Conservation (phyloP, 2,797 vertebrate genomes). For the Echiichthys vipera region DNA sequence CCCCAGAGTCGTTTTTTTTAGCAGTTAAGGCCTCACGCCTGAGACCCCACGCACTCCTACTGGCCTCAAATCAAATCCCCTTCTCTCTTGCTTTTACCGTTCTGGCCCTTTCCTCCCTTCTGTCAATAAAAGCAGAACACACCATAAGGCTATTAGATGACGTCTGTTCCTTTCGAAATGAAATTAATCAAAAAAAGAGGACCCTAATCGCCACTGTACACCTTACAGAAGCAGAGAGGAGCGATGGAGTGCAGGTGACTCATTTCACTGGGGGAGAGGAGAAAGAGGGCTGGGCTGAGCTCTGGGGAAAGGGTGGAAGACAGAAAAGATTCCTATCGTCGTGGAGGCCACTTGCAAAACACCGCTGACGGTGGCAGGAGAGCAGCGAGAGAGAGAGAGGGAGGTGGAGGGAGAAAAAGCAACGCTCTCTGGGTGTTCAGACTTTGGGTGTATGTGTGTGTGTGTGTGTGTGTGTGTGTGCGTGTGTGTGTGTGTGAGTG, state of each 20-base stretch:
- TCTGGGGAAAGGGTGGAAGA: constrained; percentile 51
- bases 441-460: constrained; percentile 53
- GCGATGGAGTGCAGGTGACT: constrained; percentile 68
- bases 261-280: constrained; percentile 66
- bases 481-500: constrained; percentile 20
- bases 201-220: constrained; percentile 32
- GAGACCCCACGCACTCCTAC: constrained; percentile 53
- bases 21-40: constrained; percentile 60
- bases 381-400: constrained; percentile 50
- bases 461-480: constrained; percentile 32
- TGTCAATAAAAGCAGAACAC: constrained; percentile 61
- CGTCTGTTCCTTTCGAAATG: constrained; percentile 2
- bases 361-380: constrained; percentile 65
- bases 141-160: constrained; percentile 46
- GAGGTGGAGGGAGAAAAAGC: constrained; percentile 64
- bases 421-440: constrained; percentile 76
- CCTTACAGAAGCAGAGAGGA: constrained; percentile 31
- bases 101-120: constrained; percentile 34
- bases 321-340: constrained; percentile 60
- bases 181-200: constrained; percentile 16
- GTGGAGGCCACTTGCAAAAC: constrained; percentile 69
- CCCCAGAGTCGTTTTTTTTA: constrained; percentile 68
- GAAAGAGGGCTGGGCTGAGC: constrained; percentile 56
- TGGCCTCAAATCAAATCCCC: constrained; percentile 66
- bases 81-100: constrained; percentile 55